These are phyloP conservation scores for Wiebesia pumilae DNA, from an alignment of 1,140 invertebrate genomes.

Conservation along the genomic window DNA sequence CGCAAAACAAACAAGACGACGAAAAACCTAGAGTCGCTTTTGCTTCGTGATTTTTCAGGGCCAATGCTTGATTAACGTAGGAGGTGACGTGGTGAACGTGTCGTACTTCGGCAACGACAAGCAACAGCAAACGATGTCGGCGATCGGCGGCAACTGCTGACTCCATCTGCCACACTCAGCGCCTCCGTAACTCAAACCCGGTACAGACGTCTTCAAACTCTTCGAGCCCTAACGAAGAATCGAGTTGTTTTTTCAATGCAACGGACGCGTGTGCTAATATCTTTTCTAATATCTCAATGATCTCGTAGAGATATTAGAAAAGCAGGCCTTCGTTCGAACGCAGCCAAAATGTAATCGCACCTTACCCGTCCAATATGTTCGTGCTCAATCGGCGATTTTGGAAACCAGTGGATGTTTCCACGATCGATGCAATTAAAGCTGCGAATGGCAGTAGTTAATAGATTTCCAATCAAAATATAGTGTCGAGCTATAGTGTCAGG, in stretches of 20 bases:
- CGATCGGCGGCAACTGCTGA: slow-evolving; percentile 66
- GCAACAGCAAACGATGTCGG: slow-evolving; percentile 53
- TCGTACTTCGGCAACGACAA: slow-evolving; percentile 74
- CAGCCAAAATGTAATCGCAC: too few species aligned
- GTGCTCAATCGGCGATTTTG: too few species aligned
- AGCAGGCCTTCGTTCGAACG: too few species aligned
- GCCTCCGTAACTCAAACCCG: slow-evolving; percentile 62
- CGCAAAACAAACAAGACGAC: not conserved
- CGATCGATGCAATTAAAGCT: too few species aligned
- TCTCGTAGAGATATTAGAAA: not conserved
- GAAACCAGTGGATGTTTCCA: too few species aligned
- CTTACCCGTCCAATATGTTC: too few species aligned
- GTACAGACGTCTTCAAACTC: not conserved
- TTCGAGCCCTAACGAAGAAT: not conserved
- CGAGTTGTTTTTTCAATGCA: not conserved
- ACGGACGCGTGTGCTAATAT: not conserved
- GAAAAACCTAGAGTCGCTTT: not conserved
- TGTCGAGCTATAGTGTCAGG: too few species aligned
- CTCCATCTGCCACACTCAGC: slow-evolving; percentile 71
- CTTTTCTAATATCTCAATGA: too few species aligned
- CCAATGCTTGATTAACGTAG: slow-evolving; percentile 95
- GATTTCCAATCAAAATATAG: too few species aligned
- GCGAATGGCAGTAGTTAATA: too few species aligned
- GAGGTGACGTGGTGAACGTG: slow-evolving; percentile 92
- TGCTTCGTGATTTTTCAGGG: slow-evolving; percentile 78